Evolutionary conservation across 1,140 invertebrate species (phyloP).

Genomic region (Homarus americanus): DNA sequence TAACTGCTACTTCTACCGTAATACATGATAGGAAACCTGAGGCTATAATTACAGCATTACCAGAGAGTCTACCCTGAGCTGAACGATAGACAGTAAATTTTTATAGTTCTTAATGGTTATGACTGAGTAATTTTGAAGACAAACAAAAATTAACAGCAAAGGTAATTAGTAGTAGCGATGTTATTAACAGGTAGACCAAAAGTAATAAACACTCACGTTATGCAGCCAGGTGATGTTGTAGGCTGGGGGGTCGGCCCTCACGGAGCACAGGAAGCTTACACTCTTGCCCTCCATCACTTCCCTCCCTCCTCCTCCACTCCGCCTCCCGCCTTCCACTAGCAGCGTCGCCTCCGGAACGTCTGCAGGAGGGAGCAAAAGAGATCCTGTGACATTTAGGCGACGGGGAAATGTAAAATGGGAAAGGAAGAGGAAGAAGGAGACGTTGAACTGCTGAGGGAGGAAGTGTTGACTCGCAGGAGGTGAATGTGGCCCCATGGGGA

Average conservation of each 20-base stretch:
- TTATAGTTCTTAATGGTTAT: no score
- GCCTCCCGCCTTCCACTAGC: conserved; percentile 21
- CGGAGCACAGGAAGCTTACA: conserved; percentile 40
- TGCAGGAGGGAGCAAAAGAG: background rate
- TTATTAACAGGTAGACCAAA: no score
- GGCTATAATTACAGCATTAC: no score
- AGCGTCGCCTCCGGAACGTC: conserved; percentile 41
- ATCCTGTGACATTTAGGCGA: background rate
- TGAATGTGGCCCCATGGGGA: background rate
- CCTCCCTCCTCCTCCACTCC: background rate
- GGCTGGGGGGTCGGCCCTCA: conserved; percentile 38
- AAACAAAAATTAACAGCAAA: no score
- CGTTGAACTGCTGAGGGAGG: background rate
- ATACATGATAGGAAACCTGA: no score
- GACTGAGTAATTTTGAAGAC: no score
- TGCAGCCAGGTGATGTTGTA: conserved; percentile 56
- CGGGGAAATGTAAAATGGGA: background rate
- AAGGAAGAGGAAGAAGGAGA: background rate
- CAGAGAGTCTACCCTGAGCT: no score
- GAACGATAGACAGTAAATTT: no score
- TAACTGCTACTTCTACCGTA: no score
- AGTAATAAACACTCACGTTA: conserved; percentile 29
- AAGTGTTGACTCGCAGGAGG: background rate
- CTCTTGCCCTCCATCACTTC: conserved; percentile 37
- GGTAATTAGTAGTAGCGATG: no score